These are phyloP conservation scores for Drosophila asahinai DNA, from an alignment of 1,140 invertebrate species.

Conservation along the genomic window DNA sequence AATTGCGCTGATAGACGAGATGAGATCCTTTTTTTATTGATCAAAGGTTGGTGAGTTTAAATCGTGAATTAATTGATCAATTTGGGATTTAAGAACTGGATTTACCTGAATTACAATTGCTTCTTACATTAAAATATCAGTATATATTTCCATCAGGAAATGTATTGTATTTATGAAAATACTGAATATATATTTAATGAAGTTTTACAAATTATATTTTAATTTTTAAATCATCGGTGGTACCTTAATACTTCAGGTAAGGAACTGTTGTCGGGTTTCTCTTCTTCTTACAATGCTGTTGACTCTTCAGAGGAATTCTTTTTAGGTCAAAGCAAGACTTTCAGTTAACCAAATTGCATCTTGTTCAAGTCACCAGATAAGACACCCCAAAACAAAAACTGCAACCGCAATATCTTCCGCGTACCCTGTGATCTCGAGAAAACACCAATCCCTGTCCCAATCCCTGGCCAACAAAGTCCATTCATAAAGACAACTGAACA, in stretches of 20 bases:
- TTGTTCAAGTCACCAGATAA: conserved; percentile 38
- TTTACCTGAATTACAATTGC: too few relatives aligned
- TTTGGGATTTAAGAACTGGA: background rate
- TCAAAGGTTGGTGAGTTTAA: conserved; percentile 17
- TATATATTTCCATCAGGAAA: too few relatives aligned
- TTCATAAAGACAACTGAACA: conserved; percentile 34
- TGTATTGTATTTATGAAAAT: too few relatives aligned
- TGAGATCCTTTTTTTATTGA: conserved; percentile 29
- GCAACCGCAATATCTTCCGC: conserved; percentile 24
- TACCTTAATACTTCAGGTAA: background rate
- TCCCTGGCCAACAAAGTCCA: conserved; percentile 23
- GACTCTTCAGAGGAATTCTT: conserved; percentile 2
- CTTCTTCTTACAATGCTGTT: background rate
- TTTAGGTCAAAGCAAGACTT: conserved; percentile 30
- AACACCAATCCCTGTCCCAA: conserved; percentile 5
- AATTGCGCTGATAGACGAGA: conserved; percentile 59
- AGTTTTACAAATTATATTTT: too few relatives aligned
- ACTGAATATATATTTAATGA: too few relatives aligned
- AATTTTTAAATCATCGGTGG: too few relatives aligned
- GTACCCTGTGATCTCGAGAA: conserved; percentile 21
- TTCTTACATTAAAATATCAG: too few relatives aligned
- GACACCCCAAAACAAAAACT: conserved; percentile 12
- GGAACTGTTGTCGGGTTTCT: background rate
- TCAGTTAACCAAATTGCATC: conserved; percentile 36
- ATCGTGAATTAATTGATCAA: background rate